Percentiles rank a stretch among this genome's conserved stretches.
phyloP scores from a whole-genome alignment of 1,140 invertebrate genomes.

The Thaumatotibia leucotreta region DNA sequence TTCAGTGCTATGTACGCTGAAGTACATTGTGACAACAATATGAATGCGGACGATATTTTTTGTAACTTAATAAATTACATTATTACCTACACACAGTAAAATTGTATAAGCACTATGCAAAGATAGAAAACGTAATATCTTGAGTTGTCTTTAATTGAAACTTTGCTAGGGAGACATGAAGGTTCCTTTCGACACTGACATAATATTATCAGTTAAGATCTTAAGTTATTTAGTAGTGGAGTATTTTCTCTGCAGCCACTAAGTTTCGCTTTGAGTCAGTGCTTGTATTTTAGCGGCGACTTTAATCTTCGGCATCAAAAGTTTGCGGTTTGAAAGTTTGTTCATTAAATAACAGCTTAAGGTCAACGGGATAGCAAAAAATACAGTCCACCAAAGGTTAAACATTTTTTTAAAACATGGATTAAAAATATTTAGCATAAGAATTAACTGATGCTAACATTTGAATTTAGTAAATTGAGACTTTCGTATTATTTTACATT shows the following conservation, averaged over 20 bases:
- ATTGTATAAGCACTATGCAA: no score
- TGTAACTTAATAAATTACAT: no score
- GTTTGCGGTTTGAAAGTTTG: slow-evolving; percentile 1
- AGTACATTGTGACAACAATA: no score
- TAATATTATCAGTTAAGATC: not conserved
- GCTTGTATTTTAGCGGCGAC: slow-evolving; percentile 9
- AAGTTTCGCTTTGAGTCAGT: slow-evolving; percentile 7
- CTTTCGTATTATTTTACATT: no score
- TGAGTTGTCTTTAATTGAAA: not conserved
- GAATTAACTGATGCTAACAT: no score
- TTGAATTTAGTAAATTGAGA: no score
- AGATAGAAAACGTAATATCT: not conserved
- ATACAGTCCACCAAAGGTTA: not conserved
- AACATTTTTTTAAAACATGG: not conserved
- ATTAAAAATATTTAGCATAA: no score
- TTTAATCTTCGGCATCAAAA: slow-evolving; percentile 9
- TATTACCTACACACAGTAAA: no score
- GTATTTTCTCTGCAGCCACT: not conserved
- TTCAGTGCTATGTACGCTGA: no score
- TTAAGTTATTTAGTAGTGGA: not conserved
- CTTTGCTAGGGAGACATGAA: not conserved
- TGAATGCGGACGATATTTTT: no score
- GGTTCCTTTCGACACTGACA: not conserved
- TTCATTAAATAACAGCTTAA: not conserved
- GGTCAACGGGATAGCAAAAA: not conserved